phyloP scores from a whole-genome alignment of 2,797 vertebrate species.

The Notamacropus eugenii region DNA sequence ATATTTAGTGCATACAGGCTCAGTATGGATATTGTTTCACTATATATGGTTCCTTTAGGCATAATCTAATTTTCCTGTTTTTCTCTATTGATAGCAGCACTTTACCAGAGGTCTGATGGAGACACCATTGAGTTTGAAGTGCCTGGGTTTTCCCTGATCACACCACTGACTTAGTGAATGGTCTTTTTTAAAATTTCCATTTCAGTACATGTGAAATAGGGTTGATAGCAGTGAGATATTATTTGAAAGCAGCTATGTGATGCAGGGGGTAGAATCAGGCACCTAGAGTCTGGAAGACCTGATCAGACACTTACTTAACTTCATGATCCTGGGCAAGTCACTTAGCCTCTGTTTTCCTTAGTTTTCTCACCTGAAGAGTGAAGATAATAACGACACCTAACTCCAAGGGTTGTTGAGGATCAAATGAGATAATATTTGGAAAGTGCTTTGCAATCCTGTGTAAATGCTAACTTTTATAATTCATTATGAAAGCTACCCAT shows the following conservation, averaged over 20 bases:
- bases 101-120: too few species aligned
- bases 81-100: too few species aligned
- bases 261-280: not conserved
- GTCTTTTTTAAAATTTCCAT: too few species aligned
- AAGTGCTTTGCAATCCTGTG: not conserved
- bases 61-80: not conserved
- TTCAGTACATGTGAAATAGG: not conserved
- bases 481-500: not conserved
- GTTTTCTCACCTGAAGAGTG: not conserved
- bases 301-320: too few species aligned
- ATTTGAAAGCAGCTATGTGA: not conserved
- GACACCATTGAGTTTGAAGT: too few species aligned
- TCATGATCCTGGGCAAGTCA: too few species aligned
- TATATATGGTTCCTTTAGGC: not conserved
- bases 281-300: not conserved
- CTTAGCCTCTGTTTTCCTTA: not conserved
- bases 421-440: not conserved
- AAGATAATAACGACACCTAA: not conserved
- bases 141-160: too few species aligned
- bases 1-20: not conserved
- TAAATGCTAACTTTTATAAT: not conserved
- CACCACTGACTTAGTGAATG: too few species aligned
- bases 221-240: not conserved
- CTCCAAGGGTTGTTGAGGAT: not conserved
- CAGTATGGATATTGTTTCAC: not conserved